Base-by-base conservation (phyloP, 2,888 invertebrate species). In the Drosophila aldrichi region DNA sequence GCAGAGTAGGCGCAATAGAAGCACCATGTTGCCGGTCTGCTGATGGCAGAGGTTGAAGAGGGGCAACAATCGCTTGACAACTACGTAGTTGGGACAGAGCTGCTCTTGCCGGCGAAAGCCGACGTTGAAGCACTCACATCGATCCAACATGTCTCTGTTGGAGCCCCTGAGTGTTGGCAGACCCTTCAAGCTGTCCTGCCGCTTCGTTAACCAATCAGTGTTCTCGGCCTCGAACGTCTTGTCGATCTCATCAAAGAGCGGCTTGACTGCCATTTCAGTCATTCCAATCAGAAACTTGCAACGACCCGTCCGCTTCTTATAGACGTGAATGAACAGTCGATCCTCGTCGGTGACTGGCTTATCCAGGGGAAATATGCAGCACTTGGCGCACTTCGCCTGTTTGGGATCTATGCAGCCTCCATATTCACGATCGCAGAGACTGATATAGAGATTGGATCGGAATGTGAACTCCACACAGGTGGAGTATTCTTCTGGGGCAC, bases 11-110 rank as follows among this genome's bases (percentile, higher is more conserved):
- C 92, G 87, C 70, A 92, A 81, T n/a, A 92, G 79, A 3, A 93
- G 55, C 10, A 92, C 90, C 20, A 92, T 79, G 62, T 92, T 92
- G 3, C 92, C 92, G 0, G 92, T 91, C 68, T 91, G 91, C 36
- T 82, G 68, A 18, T 78, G 73, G 38, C 85, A 90, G 49, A 90
- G 77, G 76, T 92, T 92, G 44, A 90, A 91, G 0, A 92, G 63
- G 0, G 92, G 90, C 29, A 92, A 46, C 43, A 92, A 58, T 18
- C 88, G 84, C 61, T 93, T 92, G 3, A 77, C 79, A 8, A n/a
- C 91, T 29, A 46, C 90, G 88, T 0, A 85, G 89, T 0, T 79
- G 14, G 92, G 90, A 52, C 86, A 89, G 51, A 90, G 74, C 58
- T 90, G 90, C 70, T 92, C 92, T 2, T 54, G 67, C 0, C 91